Conservation (phyloP, 2,888 invertebrate genomes). For the Cordilura impudica region DNA sequence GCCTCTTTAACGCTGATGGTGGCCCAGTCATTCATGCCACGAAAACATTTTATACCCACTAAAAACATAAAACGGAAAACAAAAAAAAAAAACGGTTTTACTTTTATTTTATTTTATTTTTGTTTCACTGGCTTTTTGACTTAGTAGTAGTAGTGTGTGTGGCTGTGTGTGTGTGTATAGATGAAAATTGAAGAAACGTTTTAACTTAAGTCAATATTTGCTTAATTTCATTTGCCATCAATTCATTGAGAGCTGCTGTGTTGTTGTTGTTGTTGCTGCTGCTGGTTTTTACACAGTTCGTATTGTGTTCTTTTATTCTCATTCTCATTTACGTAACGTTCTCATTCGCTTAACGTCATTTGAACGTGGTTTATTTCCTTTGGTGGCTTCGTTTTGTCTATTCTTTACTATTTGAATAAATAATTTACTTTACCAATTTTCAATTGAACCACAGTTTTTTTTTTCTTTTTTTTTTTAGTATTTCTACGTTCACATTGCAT, state of each 20-base stretch:
- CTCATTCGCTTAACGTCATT: not conserved
- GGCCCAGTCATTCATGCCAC: constrained; percentile 24
- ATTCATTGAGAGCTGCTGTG: constrained; percentile 42
- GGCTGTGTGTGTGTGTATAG: not conserved
- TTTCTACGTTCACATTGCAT: constrained; percentile 20
- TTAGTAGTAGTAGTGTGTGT: constrained; percentile 7
- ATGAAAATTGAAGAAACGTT: constrained; percentile 52
- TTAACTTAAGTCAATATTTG: constrained; percentile 62
- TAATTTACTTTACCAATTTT: constrained; percentile 61
- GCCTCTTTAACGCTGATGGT: constrained; percentile 15
- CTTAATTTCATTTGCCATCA: constrained; percentile 59
- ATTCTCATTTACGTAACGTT: too few species aligned
- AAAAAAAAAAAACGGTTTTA: constrained; percentile 28
- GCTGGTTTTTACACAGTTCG: constrained; percentile 20
- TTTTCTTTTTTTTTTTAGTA: not conserved
- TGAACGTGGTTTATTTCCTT: constrained; percentile 43
- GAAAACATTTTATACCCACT: constrained; percentile 21
- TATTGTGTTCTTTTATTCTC: not conserved
- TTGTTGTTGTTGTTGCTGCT: constrained; percentile 9
- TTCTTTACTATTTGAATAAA: constrained; percentile 61
- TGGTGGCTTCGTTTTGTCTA: constrained; percentile 38
- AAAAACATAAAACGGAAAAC: too few species aligned
- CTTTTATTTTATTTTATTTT: constrained; percentile 15
- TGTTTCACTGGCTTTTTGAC: constrained; percentile 2
- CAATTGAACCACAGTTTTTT: constrained; percentile 56